Evolutionary conservation across 2,797 vertebrate species (phyloP), one percentile per base, ranked within the genome.

Genomic region (Leptatherina wallacei): DNA sequence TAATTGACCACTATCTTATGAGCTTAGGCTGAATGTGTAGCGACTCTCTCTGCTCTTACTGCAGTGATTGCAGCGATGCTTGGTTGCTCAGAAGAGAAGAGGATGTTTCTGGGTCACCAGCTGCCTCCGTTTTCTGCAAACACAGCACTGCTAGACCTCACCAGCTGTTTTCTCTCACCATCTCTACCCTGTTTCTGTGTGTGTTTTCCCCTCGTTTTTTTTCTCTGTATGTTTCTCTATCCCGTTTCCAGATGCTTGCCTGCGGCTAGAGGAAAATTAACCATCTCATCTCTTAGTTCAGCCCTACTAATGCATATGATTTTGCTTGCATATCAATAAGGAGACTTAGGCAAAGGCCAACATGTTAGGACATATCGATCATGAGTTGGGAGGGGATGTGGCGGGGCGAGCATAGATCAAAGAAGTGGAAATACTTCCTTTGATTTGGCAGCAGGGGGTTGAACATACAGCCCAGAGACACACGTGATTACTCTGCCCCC

Each of bases 71-170:
- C 83, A 71, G 83, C 67, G 35, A 38, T 33, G 80, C 81, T 82
- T 2, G 51, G 73, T 55, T 72, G 79, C 65, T 64, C 61, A 38
- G 57, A 69, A 81, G 81, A 82, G 63, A 62, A 74, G 82, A 83
- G 84, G 77, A 87, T 79, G 78, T 92, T 93, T 92, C 91, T 92
- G 90, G 92, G 91, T 92, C 92, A 93, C 85, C 90, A 89, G 92
- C 90, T 92, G 88, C 84, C 88, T 82, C 62, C 75, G 24, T 83
- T 91, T 90, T 90, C 80, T 91, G 90, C 89, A 88, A 82, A 87
- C 88, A 77, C 90, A 91, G 92, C 92, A 92, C 69, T 67, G 86
- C 67, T 65, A 86, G 86, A 88, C 80, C 85, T 90, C 86, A 90
- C 89, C 92, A 92, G 91, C 88, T 91, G 91, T 89, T 93, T 88